A percentile compares a stretch with the other conserved stretches of the same genome.
These are phyloP conservation scores for Hemiprocne comata DNA, from an alignment of 2,113 vertebrate genomes.

Conservation along the genomic window DNA sequence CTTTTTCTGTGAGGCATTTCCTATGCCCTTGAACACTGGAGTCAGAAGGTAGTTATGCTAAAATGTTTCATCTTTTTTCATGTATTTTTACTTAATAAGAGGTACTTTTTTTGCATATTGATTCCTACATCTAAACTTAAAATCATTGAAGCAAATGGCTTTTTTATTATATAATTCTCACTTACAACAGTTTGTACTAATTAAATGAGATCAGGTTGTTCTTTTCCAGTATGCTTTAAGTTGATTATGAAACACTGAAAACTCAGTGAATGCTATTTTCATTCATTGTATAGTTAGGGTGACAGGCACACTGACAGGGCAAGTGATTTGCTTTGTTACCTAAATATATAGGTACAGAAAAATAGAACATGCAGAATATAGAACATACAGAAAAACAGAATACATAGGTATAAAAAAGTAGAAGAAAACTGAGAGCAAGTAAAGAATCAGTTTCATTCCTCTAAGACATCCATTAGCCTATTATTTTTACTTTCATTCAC, in stretches of 20 bases:
- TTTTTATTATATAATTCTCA: not conserved
- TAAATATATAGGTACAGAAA: not conserved
- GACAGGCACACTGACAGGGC: not conserved
- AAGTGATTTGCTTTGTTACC: not conserved
- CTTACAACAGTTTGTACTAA: not conserved
- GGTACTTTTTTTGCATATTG: not conserved
- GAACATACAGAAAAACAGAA: not conserved
- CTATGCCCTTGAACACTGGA: conserved; percentile 15
- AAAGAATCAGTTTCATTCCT: not conserved
- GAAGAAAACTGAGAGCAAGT: not conserved
- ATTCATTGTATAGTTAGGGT: not conserved
- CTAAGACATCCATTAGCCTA: not conserved
- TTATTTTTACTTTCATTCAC: not conserved
- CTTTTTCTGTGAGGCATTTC: conserved; percentile 23
- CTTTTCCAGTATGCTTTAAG: not conserved
- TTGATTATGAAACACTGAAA: not conserved
- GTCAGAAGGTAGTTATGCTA: not conserved
- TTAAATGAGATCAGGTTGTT: not conserved
- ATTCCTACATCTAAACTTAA: not conserved
- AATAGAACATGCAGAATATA: not conserved
- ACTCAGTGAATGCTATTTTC: not conserved
- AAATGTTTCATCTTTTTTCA: not conserved
- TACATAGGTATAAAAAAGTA: not conserved
- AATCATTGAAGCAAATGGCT: not conserved
- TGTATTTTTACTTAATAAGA: not conserved